Base-by-base conservation (phyloP, 2,888 invertebrate genomes). In the Exocentrus adspersus region DNA sequence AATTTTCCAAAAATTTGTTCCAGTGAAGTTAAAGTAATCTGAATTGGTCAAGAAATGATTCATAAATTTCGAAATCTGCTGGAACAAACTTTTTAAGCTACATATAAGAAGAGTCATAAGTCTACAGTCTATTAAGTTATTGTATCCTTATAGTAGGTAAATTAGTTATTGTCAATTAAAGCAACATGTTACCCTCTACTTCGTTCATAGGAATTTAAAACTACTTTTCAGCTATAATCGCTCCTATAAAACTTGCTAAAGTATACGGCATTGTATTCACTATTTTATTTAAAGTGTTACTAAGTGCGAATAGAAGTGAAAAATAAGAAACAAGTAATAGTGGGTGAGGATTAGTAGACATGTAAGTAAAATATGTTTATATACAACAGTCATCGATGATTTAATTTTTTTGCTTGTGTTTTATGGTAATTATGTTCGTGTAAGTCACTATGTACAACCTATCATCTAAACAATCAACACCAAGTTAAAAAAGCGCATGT, bases 401-500 rank as follows among this genome's bases (percentile, higher is more conserved):
- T 24, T 17, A 0, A 16, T 54, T 28, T 14, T 45, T 53, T 43
- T 42, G 54, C 54, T 54, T 54, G 54, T 28, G 41, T 41, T 21
- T 14, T 10, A 12, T 24, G 21, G n/a, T n/a, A 53, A 53, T 24
- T 28, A 54, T 30, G 32, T 17, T 28, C 42, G 54, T 54, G 37
- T 54, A 14, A 43, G 10, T 42, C 42, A 42, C 57, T 57, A 28
- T 37, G n/a, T 37, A 45, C 42, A 45, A 46, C 24, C 24, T 57
- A 57, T 57, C 19, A 24, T 32, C 57, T 57, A 57, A 56, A 72
- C 72, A 74, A 57, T 65, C 46, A 74, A 74, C 74, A 72, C 58
- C 67, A 71, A 74, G 72, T 74, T 74, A 74, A 70, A 72, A 54
- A 70, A 71, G 71, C 69, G 65, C 68, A 67, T 71, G 68, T 72